phyloP scores from a whole-genome alignment of 1,140 invertebrate genomes.

The Galleria mellonella region DNA sequence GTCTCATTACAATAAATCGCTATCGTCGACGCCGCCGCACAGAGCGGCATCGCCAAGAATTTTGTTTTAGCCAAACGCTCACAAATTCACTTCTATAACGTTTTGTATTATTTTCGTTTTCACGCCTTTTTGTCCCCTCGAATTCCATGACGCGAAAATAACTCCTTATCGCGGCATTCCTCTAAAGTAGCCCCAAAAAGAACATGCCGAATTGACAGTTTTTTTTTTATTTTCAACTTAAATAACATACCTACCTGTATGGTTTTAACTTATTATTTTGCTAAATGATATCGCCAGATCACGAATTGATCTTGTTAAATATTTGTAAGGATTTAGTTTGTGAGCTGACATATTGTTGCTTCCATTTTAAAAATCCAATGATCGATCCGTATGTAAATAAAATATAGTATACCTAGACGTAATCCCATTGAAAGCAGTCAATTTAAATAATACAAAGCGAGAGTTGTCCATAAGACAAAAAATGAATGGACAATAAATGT shows the following conservation, averaged over 20 bases:
- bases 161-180: slow-evolving; percentile 69
- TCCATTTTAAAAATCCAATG: no score
- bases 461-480: slow-evolving; percentile 49
- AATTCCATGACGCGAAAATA: slow-evolving; percentile 71
- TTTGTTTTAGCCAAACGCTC: slow-evolving; percentile 70
- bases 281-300: slow-evolving; percentile 44
- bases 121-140: slow-evolving; percentile 68
- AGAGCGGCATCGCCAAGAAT: slow-evolving; percentile 64
- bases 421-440: slow-evolving; percentile 35
- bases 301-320: slow-evolving; percentile 16
- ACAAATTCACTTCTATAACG: slow-evolving; percentile 70
- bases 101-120: slow-evolving; percentile 73
- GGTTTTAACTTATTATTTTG: slow-evolving; percentile 46
- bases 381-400: no score
- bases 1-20: slow-evolving; percentile 69
- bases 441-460: slow-evolving; percentile 57
- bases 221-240: slow-evolving; percentile 55
- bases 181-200: slow-evolving; percentile 66
- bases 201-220: slow-evolving; percentile 45
- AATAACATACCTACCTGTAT: slow-evolving; percentile 47
- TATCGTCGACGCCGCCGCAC: slow-evolving; percentile 47
- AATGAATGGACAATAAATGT: slow-evolving; percentile 54
- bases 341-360: no score
- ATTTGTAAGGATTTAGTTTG: not conserved
- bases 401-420: slow-evolving; percentile 22